Base-by-base conservation (phyloP, 2,113 vertebrate genomes). In the Phodopus roborovskii region DNA sequence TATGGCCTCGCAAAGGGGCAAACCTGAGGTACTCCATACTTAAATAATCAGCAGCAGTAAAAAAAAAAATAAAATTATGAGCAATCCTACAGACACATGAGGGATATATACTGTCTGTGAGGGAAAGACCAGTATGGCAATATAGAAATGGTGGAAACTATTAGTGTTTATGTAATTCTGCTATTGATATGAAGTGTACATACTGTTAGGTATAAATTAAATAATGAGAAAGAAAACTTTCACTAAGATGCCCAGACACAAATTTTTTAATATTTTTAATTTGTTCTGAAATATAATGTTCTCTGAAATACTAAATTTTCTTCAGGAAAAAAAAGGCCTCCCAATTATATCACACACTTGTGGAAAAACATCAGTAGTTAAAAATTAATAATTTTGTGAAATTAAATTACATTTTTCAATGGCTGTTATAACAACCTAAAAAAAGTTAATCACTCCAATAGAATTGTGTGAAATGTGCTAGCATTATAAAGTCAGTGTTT, bases 121-220 rank as follows among this genome's bases (percentile, higher is more conserved):
- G 2, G 20, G 0, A 78, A 33, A 73, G 58, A 58, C 53, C 7
- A 71, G 78, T 17, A 48, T 8, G 8, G 5, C 3, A 9, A 20
- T 9, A 53, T 66, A 26, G 74, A 4, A 30, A 77, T 0, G 1
- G 3, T 24, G 10, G 9, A 42, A 28, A 50, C 3, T 33, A 10
- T 39, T 28, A 20, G 12, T n/a, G 42, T 60, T 9, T 58, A 9
- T 90, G 50, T 53, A 78, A 71, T 70, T 78, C 22, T 95, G 33
- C 78, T n/a, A 91, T 75, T 92, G 39, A 94, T 83, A 78, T 88
- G 86, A 79, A 83, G 17, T 42, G 88, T 89, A 88, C 86, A 74
- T 94, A 24, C 3, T 74, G 5, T 28, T 74, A 53, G 19, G 15
- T 66, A 83, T 62, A 30, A 19, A 28, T 11, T 71, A 7, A 79